Conservation (phyloP, 2,888 invertebrate species). For the Cataglyphis albicans region DNA sequence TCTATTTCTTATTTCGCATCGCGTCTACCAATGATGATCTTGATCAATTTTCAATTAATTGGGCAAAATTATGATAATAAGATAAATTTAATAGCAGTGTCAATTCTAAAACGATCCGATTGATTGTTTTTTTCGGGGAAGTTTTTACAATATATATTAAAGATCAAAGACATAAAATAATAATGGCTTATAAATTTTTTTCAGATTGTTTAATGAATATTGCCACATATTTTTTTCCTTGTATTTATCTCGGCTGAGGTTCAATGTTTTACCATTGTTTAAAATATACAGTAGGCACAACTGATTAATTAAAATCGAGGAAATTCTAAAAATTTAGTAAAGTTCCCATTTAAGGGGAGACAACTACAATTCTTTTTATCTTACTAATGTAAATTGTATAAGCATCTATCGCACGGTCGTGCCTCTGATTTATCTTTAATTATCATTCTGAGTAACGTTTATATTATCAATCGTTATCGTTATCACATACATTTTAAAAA, state of each 20-base stretch:
- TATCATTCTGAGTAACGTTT: not conserved
- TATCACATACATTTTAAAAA: conserved; percentile 78
- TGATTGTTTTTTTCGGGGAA: not conserved
- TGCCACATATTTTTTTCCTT: conserved; percentile 69
- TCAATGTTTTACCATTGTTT: not conserved
- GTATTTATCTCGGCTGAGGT: not conserved
- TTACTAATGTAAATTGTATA: not conserved
- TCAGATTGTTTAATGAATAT: conserved; percentile 79
- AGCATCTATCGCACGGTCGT: not conserved
- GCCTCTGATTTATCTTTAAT: not conserved
- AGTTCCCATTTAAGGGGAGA: too few relatives aligned
- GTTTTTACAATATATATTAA: conserved; percentile 9
- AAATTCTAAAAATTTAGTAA: not conserved
- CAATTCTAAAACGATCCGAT: conserved; percentile 11
- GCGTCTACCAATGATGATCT: conserved; percentile 14
- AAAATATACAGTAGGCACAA: not conserved
- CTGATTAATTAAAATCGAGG: not conserved
- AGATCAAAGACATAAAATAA: conserved; percentile 50
- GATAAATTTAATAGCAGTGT: not conserved
- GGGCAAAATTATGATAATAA: not conserved
- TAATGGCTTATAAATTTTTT: conserved; percentile 76
- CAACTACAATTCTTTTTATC: not conserved
- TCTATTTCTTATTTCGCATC: conserved; percentile 23
- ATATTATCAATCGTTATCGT: conserved; percentile 17
- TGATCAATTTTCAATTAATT: conserved; percentile 8